Evolutionary conservation across 1,140 invertebrate genomes (phyloP).

Genomic region (Manduca sexta): DNA sequence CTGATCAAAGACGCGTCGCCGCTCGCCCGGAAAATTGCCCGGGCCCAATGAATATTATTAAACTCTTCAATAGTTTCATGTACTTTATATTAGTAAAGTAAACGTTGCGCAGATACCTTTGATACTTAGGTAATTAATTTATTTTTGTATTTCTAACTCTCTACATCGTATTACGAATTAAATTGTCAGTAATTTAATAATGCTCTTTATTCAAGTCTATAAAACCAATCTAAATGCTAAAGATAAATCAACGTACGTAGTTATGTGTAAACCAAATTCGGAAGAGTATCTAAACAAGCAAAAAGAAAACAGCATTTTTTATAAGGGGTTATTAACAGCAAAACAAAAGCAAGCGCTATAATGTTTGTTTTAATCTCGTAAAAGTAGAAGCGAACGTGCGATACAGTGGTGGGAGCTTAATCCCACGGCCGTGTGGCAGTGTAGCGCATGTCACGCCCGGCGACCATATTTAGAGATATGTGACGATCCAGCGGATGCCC

Average conservation of each 20-base stretch:
- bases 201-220: no score
- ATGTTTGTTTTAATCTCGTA: not conserved
- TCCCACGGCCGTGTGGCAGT: slow-evolving; percentile 28
- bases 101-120: slow-evolving; percentile 17
- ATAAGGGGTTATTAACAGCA: not conserved
- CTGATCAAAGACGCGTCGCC: slow-evolving; percentile 68
- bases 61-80: slow-evolving; percentile 69
- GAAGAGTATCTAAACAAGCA: no score
- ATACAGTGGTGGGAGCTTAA: slow-evolving; percentile 25
- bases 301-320: no score
- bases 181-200: no score
- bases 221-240: no score
- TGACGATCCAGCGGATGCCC: slow-evolving; percentile 67
- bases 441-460: slow-evolving; percentile 40
- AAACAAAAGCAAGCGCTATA: not conserved
- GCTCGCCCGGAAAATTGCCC: slow-evolving; percentile 68
- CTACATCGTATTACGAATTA: no score
- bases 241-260: no score
- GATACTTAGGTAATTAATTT: not conserved
- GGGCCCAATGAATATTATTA: slow-evolving; percentile 73
- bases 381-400: not conserved
- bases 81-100: slow-evolving; percentile 53
- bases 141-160: no score
- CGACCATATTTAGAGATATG: slow-evolving; percentile 70
- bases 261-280: no score